These are phyloP conservation scores for Heliconius himera DNA, from an alignment of 1,140 invertebrate genomes.

Conservation along the genomic window DNA sequence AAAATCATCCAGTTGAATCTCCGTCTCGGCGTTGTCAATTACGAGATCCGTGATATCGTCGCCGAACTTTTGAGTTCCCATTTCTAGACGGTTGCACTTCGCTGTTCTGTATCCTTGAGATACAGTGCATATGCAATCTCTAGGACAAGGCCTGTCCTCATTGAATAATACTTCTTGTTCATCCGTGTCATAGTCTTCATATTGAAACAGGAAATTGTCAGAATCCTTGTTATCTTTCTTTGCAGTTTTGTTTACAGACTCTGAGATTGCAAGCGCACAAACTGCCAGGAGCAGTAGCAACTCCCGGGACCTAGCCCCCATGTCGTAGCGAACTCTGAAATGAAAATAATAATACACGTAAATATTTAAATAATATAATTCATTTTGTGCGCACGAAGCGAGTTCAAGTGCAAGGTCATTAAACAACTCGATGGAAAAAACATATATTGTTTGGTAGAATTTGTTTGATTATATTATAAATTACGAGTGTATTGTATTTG, in stretches of 20 bases:
- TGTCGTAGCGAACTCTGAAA: constrained; percentile 79
- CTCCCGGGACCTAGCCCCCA: constrained; percentile 77
- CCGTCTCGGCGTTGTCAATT: constrained; percentile 82
- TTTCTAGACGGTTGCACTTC: constrained; percentile 81
- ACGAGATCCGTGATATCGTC: constrained; percentile 83
- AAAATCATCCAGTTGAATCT: constrained; percentile 80
- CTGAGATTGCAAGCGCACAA: constrained; percentile 62
- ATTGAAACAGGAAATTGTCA: constrained; percentile 64
- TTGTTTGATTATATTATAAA: too few relatives aligned
- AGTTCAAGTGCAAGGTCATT: background rate
- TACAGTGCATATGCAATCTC: constrained; percentile 78
- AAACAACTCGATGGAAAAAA: background rate
- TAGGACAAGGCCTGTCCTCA: constrained; percentile 77
- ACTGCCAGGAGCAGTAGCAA: constrained; percentile 76
- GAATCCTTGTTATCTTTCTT: constrained; percentile 60
- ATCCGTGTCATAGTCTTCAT: constrained; percentile 71
- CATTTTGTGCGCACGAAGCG: background rate
- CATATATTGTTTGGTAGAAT: background rate
- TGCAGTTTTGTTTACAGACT: constrained; percentile 64
- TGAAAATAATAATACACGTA: constrained; percentile 43
- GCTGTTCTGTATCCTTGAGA: constrained; percentile 75
- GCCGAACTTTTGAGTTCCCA: constrained; percentile 83
- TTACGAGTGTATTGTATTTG: background rate
- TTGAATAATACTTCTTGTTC: constrained; percentile 76
- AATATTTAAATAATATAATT: constrained; percentile 5